Conservation (phyloP, 2,888 invertebrate species). For the Melangyna quadrimaculata region DNA sequence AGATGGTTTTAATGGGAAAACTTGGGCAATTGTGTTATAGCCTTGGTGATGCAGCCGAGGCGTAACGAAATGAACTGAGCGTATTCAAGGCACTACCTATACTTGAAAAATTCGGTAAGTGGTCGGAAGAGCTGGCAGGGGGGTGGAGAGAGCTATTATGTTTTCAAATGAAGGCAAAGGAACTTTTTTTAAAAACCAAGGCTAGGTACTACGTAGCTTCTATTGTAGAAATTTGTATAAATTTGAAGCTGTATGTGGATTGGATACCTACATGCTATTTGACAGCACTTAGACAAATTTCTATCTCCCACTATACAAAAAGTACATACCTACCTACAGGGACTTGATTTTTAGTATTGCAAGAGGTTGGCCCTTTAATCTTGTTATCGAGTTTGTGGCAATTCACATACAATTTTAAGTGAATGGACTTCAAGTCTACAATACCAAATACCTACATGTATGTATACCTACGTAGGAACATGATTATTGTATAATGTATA, state of each 20-base stretch:
- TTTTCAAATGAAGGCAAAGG: not conserved
- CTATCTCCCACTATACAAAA: not conserved
- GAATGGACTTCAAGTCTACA: not conserved
- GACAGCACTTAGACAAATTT: conserved; percentile 53
- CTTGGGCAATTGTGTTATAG: conserved; percentile 52
- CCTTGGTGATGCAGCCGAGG: conserved; percentile 51
- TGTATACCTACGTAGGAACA: no score
- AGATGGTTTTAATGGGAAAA: conserved; percentile 58
- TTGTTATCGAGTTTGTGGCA: conserved; percentile 60
- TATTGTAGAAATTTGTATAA: conserved; percentile 41
- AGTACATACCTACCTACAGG: not conserved
- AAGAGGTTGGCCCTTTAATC: conserved; percentile 34
- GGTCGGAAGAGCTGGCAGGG: not conserved
- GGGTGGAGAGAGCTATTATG: not conserved
- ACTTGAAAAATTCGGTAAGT: not conserved
- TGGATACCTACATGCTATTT: conserved; percentile 51
- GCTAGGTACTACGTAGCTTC: conserved; percentile 3
- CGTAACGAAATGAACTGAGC: conserved; percentile 43
- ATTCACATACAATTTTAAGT: conserved; percentile 54
- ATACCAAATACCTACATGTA: not conserved
- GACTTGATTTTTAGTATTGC: not conserved
- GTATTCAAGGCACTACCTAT: conserved; percentile 6
- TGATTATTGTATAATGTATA: no score
- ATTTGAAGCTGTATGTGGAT: conserved; percentile 40
- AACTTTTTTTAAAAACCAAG: not conserved